A percentile compares a stretch with the other conserved stretches of the same genome.
phyloP scores from a whole-genome alignment of 2,797 vertebrate genomes.

The Iguana delicatissima region DNA sequence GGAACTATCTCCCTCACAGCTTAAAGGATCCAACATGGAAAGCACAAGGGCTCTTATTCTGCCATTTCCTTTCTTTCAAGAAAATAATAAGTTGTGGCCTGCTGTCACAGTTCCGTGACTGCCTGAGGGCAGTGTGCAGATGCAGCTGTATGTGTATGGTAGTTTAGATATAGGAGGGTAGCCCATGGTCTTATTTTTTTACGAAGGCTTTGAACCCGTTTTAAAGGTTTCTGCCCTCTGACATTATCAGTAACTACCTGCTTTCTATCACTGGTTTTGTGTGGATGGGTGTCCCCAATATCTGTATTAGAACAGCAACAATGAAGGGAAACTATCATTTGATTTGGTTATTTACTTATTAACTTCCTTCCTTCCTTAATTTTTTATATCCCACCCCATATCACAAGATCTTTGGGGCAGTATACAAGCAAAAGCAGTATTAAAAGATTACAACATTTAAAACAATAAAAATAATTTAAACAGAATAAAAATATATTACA shows the following conservation, averaged over 20 bases:
- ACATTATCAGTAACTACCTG: neutral
- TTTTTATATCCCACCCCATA: too few species aligned
- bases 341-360: too few species aligned
- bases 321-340: neutral
- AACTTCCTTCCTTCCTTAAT: too few species aligned
- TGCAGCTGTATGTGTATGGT: neutral
- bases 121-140: neutral
- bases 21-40: neutral
- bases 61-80: neutral
- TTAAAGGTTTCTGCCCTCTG: neutral
- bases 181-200: neutral
- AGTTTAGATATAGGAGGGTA: neutral
- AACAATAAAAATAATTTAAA: too few species aligned
- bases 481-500: too few species aligned
- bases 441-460: too few species aligned
- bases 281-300: neutral
- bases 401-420: too few species aligned
- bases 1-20: neutral
- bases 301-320: neutral
- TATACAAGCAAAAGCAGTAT: too few species aligned
- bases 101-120: too few species aligned
- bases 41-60: neutral
- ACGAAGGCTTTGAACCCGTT: neutral
- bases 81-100: neutral
- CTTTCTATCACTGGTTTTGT: neutral